These are phyloP conservation scores for Trichonephila inaurata DNA, from an alignment of 1,140 invertebrate species.

Conservation along the genomic window DNA sequence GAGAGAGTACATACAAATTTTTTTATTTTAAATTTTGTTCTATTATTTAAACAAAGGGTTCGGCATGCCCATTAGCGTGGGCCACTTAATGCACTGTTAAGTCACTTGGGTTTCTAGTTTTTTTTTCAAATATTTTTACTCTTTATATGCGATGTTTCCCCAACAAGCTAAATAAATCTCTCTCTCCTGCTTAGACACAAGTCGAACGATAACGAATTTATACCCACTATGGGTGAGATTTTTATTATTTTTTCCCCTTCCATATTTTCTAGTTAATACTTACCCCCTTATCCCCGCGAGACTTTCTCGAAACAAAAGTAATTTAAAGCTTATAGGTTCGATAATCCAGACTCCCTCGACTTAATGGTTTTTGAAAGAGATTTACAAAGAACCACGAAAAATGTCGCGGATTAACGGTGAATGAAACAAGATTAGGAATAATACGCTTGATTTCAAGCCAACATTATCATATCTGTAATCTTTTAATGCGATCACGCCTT, in stretches of 20 bases:
- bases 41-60: background rate
- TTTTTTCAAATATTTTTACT: slow-evolving; percentile 11
- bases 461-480: slow-evolving; percentile 74
- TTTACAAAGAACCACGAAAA: slow-evolving; percentile 68
- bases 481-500: slow-evolving; percentile 75
- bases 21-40: background rate
- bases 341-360: slow-evolving; percentile 69
- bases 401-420: slow-evolving; percentile 69
- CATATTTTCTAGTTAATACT: slow-evolving; percentile 34
- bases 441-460: slow-evolving; percentile 72
- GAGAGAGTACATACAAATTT: background rate
- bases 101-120: slow-evolving; percentile 3
- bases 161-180: slow-evolving; percentile 52
- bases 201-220: slow-evolving; percentile 65
- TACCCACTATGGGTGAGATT: slow-evolving; percentile 45
- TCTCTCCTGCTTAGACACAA: background rate
- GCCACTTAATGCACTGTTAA: slow-evolving; percentile 53
- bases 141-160: background rate
- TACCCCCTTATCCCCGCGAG: slow-evolving; percentile 21
- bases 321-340: slow-evolving; percentile 75
- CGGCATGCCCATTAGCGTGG: slow-evolving; percentile 60
- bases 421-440: slow-evolving; percentile 73
- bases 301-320: slow-evolving; percentile 69
- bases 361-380: slow-evolving; percentile 76
- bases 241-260: slow-evolving; percentile 1